These are phyloP conservation scores for Deilephila porcellus DNA, from an alignment of 2,888 invertebrate species.

Conservation along the genomic window DNA sequence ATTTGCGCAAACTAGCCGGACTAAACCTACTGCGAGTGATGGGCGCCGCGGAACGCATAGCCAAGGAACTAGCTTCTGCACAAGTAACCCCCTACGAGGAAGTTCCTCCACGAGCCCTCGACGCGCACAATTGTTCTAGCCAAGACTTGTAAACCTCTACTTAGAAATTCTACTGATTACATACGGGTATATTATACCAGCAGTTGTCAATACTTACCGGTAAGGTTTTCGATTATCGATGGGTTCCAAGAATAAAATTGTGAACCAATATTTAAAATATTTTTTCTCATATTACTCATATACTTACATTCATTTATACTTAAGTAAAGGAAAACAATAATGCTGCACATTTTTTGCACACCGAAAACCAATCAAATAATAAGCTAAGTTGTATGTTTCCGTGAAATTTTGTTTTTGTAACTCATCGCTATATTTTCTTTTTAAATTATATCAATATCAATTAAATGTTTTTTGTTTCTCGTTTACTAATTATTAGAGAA, in stretches of 20 bases:
- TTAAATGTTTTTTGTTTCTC: too few relatives aligned
- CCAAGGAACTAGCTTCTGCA: slow-evolving; percentile 88
- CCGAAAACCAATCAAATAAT: too few relatives aligned
- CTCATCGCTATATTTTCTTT: too few relatives aligned
- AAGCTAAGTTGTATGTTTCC: too few relatives aligned
- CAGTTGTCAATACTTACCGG: slow-evolving; percentile 28
- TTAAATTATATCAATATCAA: too few relatives aligned
- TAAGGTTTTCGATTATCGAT: neutral
- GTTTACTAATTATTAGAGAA: too few relatives aligned
- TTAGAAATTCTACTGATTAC: slow-evolving; percentile 11
- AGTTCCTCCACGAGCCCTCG: slow-evolving; percentile 84
- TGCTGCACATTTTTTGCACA: too few relatives aligned
- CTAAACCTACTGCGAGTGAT: slow-evolving; percentile 90
- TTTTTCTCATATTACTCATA: too few relatives aligned
- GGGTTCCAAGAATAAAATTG: neutral
- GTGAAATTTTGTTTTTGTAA: too few relatives aligned
- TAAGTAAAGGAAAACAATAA: too few relatives aligned
- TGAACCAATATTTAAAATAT: too few relatives aligned
- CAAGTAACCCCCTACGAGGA: slow-evolving; percentile 91
- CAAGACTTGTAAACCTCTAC: slow-evolving; percentile 75
- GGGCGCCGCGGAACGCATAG: slow-evolving; percentile 88
- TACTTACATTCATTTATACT: too few relatives aligned
- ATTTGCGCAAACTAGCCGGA: slow-evolving; percentile 91
- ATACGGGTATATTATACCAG: slow-evolving; percentile 23
- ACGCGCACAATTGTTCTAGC: slow-evolving; percentile 87